A percentile compares a stretch with the other conserved stretches of the same genome.
phyloP scores from a whole-genome alignment of 2,113 vertebrate species.

The Erythrocebus patas region DNA sequence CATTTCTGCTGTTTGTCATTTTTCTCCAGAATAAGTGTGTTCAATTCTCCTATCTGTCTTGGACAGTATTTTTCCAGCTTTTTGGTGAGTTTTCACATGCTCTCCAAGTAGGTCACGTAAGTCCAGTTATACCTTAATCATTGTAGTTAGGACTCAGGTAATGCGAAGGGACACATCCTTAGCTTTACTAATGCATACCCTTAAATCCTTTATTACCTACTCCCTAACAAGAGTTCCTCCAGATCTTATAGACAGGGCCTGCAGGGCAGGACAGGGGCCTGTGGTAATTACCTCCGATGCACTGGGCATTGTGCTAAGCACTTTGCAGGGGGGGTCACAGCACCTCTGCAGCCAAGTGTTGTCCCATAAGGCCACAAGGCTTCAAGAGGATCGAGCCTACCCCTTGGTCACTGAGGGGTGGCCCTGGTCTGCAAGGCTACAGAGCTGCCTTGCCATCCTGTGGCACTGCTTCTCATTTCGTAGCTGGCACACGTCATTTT shows the following conservation, averaged over 20 bases:
- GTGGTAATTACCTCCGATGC: fast-evolving
- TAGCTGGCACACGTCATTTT: background rate
- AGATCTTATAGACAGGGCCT: background rate
- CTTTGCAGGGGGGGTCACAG: background rate
- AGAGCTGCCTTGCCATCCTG: background rate
- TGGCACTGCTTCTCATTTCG: background rate
- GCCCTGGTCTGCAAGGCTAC: fast-evolving
- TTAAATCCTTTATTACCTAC: background rate
- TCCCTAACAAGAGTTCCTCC: background rate
- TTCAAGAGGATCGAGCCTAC: fast-evolving
- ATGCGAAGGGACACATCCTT: background rate
- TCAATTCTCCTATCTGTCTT: background rate
- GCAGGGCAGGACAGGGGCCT: background rate
- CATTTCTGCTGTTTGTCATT: background rate
- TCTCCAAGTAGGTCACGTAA: background rate
- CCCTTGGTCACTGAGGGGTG: background rate
- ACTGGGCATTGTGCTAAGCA: fast-evolving
- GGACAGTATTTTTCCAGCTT: background rate
- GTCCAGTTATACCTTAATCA: background rate
- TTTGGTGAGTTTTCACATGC: background rate
- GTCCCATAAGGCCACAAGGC: background rate
- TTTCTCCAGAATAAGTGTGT: background rate
- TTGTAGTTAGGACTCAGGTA: background rate
- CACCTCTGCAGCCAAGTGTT: background rate
- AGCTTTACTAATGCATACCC: fast-evolving